Base-by-base conservation (phyloP, 2,888 invertebrate species). In the Gastracanthus pulcherrimus region DNA sequence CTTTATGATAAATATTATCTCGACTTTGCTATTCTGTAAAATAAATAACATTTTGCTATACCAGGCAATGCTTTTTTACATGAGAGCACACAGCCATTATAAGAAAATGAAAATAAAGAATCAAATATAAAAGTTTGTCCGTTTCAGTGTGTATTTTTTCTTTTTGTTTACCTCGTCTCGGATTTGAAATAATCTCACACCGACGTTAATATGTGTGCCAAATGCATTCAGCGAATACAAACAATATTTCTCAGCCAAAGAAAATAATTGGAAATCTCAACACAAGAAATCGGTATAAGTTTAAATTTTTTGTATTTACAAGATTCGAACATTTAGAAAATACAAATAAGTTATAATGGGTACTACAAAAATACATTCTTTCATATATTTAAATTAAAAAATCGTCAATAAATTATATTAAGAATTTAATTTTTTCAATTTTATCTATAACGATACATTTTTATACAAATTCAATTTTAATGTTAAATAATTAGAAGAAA, bases 21-120 rank as follows among this genome's bases (percentile, higher is more conserved):
- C 87, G 90, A 90, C 87, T 87, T 90, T 90, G 90, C 86, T 90
- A 89, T 89, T 90, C 90, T 90, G 90, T 79, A 90, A 90, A 90
- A 90, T 89, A 90, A 90, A 90, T 86, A 90, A 90, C 85, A 90
- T 84, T 87, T 84, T 85, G 87, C 90, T 89, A 86, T 89, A 89
- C 90, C 89, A 90, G 88, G 87, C 89, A 88, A 89, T 88, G 89
- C 87, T 88, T 82, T 76, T 81, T 88, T 86, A 86, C 87, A 87
- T 85, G 87, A 83, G 82, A 89, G 85, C 86, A 88, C 82, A 86
- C 86, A 87, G 87, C 88, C 88, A 87, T 86, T 86, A 86, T 85
- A 84, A 87, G 84, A 72, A 60, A 77, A 71, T 60, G 64, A 80
- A 81, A 82, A 80, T 67, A 45, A 71, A 83, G 81, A 70, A 60